phyloP scores from a whole-genome alignment of 1,140 invertebrate genomes.

The Drosophila azteca region DNA sequence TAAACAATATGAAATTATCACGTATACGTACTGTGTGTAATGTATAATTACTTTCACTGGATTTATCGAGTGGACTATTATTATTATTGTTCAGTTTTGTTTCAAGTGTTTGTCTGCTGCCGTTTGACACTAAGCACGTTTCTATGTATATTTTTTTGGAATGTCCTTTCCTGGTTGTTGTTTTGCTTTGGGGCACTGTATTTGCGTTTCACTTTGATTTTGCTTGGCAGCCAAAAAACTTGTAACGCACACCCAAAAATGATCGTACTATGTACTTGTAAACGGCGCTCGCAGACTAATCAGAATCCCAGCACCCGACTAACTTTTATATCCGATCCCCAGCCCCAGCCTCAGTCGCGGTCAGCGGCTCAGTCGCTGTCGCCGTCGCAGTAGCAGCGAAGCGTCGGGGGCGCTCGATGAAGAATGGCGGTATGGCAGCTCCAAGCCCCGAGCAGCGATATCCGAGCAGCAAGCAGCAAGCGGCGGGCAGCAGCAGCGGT shows the following conservation, averaged over 20 bases:
- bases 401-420: conserved; percentile 20
- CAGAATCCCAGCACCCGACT: conserved; percentile 70
- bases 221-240: conserved; percentile 50
- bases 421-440: conserved; percentile 34
- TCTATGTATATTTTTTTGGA: neutral
- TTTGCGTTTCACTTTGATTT: conserved; percentile 65
- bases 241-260: conserved; percentile 35
- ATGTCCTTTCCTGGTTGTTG: conserved; percentile 11
- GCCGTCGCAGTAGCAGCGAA: neutral
- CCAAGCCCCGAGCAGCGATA: too few species aligned
- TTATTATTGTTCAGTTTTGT: conserved; percentile 7
- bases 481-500: neutral
- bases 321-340: conserved; percentile 70
- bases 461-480: too few species aligned
- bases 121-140: conserved; percentile 47
- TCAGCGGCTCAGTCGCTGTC: conserved; percentile 21
- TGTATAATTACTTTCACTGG: conserved; percentile 13
- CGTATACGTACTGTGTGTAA: conserved; percentile 57
- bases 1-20: conserved; percentile 27
- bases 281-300: conserved; percentile 79
- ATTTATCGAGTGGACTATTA: conserved; percentile 12
- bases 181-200: conserved; percentile 51
- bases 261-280: conserved; percentile 71
- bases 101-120: conserved; percentile 25
- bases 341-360: conserved; percentile 20